Base-by-base conservation (phyloP, 2,113 vertebrate genomes). In the Hystrix brachyura region DNA sequence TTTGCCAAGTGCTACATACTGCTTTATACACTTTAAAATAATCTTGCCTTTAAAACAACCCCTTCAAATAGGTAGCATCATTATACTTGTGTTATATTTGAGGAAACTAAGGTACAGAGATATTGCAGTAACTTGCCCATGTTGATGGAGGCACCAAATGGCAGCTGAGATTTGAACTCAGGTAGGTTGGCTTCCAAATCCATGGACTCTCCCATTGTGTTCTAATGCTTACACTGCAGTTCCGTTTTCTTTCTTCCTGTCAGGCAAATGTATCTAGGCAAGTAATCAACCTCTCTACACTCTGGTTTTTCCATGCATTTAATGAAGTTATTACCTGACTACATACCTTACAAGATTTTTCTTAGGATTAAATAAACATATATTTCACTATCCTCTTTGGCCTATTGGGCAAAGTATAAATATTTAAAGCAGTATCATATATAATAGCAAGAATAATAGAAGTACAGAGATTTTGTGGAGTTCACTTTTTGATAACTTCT, bases 331-430 rank as follows among this genome's bases (percentile, higher is more conserved):
- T 62, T 85, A 69, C 13, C 23, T 76, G 23, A 60, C 18, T 89
- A 46, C 19, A 25, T 38, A 60, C 6, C 55, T 91, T 0, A 0
- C 19, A 48, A 43, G 2, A 85, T 69, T 90, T 2, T 87, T 91
- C 43, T 94, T 46, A 87, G 18, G 29, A 65, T 83, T 96, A 64
- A 83, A 43, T 93, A 90, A 93, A 27, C 71, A 82, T 59, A 43
- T 69, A 62, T 71, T 91, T 93, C 43, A 86, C 72, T 90, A 94
- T 67, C 53, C 4, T 64, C 94, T 95, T 59, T 95, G 29, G 71
- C 74, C 32, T 83, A 14, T 29, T 27, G 8, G 96, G 4, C 25
- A 90, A 90, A 43, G 2, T 83, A 74, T 89, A 79, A 43, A n/a
- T 79, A 83, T 85, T 96, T 67, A 71, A 88, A 90, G 72, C 1